Evolutionary conservation across 2,113 vertebrate species (phyloP), one percentile per base, ranked within the genome.

Genomic region (Gambusia holbrooki): DNA sequence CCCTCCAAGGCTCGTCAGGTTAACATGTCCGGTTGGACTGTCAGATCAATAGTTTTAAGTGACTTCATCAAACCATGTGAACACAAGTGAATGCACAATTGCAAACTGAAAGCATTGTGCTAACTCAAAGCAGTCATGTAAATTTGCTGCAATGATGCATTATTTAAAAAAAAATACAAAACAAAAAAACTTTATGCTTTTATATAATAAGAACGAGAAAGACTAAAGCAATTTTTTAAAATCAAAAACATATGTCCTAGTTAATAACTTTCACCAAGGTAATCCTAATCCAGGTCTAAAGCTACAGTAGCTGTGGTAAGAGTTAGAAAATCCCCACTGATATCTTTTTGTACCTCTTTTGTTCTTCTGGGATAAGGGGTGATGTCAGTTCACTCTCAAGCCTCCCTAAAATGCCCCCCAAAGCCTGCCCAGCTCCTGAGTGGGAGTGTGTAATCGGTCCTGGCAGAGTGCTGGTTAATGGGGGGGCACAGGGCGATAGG

Each of bases 391-490:
- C 77, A 81, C 88, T 81, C 84, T 80, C 83, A 77, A 92, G 89
- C 85, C 86, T 89, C 73, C 84, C 91, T 73, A 88, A 89, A 92
- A 89, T 92, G 85, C 88, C 90, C 91, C 89, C 89, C 84, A 81
- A 89, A 93, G 91, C 89, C 87, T 86, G 81, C 70, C 84, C 42
- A 84, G 90, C 87, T 91, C 86, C 89, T 84, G 92, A 92, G 93
- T 89, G 90, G 78, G 89, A 90, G 92, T 92, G 93, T 88, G 93
- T 95, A 94, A 94, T 94, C 87, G 82, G 90, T 88, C 85, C 92
- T 94, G 93, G 94, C 93, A 95, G 94, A 93, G 88, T 88, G 84
- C 87, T 92, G 93, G 93, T 93, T 95, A 95, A 95, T 94, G 91
- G 91, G 89, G 40, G 91, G 87, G 90, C 84, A 89, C 84, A 90